phyloP scores from a whole-genome alignment of 2,797 vertebrate species.

The Rousettus madagascariensis region DNA sequence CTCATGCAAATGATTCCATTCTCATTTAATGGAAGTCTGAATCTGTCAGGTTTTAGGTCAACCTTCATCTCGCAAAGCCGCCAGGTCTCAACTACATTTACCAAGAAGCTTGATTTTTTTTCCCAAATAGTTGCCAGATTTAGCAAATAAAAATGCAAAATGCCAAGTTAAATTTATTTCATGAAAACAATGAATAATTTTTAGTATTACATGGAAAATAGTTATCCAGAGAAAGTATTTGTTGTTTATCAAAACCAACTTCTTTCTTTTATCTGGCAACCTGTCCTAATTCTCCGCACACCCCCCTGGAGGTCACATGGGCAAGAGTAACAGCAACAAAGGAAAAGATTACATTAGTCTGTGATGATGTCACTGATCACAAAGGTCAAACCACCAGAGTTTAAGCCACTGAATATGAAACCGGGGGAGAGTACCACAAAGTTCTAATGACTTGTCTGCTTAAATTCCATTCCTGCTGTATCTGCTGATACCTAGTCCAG shows the following conservation, averaged over 20 bases:
- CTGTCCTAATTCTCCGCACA: background rate
- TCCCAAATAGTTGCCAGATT: background rate
- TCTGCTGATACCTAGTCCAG: background rate
- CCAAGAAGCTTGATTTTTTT: background rate
- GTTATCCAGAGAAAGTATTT: background rate
- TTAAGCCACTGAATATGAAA: slow-evolving; percentile 56
- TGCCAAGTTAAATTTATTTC: slow-evolving; percentile 9
- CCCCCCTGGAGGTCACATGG: background rate
- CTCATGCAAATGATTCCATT: background rate
- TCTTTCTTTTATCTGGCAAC: slow-evolving; percentile 16
- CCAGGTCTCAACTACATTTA: background rate
- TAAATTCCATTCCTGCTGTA: background rate
- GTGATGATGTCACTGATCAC: slow-evolving; percentile 29
- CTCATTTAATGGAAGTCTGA: background rate
- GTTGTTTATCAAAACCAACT: slow-evolving; percentile 23
- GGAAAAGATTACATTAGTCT: background rate
- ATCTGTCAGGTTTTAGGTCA: background rate
- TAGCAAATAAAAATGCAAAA: slow-evolving; percentile 28
- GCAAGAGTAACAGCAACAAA: background rate
- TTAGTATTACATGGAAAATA: background rate
- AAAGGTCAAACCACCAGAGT: slow-evolving; percentile 47
- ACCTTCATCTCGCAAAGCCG: background rate
- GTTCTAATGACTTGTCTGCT: background rate
- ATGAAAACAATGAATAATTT: slow-evolving; percentile 9
- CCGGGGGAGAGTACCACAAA: background rate